These are phyloP conservation scores for Coreoperca whiteheadi DNA, from an alignment of 2,113 vertebrate species.

Conservation along the genomic window DNA sequence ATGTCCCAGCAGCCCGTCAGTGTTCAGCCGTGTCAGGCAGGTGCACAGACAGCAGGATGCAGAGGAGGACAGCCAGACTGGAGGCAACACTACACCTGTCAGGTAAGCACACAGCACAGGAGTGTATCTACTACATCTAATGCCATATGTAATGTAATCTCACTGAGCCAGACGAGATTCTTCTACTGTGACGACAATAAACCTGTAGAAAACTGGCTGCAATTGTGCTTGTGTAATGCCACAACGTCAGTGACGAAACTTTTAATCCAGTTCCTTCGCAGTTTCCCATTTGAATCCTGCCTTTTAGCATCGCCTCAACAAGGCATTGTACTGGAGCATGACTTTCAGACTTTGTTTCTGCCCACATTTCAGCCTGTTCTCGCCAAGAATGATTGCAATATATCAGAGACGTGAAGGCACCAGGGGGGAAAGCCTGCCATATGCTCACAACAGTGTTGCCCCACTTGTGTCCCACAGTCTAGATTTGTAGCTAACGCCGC, in stretches of 20 bases:
- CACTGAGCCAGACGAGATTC: neutral
- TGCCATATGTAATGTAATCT: neutral
- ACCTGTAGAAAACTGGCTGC: neutral
- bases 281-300: neutral
- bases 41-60: conserved; percentile 83
- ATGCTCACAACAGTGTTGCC: neutral
- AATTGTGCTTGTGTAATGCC: neutral
- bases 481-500: neutral
- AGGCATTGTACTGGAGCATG: neutral
- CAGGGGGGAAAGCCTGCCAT: neutral
- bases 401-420: neutral
- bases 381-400: neutral
- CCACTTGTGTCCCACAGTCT: too few relatives aligned
- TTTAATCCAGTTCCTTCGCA: neutral
- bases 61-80: conserved; percentile 71
- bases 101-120: conserved; percentile 80
- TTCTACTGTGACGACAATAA: neutral
- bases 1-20: conserved; percentile 79
- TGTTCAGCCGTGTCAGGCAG: conserved; percentile 91
- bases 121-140: neutral
- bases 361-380: neutral
- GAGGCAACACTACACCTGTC: conserved; percentile 63
- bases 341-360: neutral
- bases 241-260: neutral
- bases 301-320: neutral